Evolutionary conservation across 2,797 vertebrate species (phyloP), one percentile per base, ranked within the genome.

Genomic region (Perodicticus potto): DNA sequence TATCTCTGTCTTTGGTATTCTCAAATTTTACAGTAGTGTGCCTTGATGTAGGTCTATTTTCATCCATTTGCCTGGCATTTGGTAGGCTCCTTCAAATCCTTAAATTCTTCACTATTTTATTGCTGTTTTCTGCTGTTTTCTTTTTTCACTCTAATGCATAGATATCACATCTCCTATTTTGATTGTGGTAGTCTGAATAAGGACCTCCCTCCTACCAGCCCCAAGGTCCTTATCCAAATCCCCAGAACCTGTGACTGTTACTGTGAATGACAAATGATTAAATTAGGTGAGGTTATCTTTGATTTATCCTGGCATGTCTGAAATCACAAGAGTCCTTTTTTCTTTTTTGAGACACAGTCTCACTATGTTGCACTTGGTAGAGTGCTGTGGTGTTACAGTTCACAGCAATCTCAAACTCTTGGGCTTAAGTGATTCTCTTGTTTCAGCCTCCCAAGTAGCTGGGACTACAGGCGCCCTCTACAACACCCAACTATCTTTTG

Each of bases 81-180:
- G 37, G 57, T 40, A 78, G 19, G 49, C 25, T 53, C 61, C 19
- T 70, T 89, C 63, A 49, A 49, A 5, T 49, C 63, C n/a, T 88
- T 83, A 59, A 55, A 61, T 78, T 65, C 14, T 89, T 87, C 67
- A 73, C 45, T 77, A 4, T 77, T 84, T 61, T 53, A 83, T 37
- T 59, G 61, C 16, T 88, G 22, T 49, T 67, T 92, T 25, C 13
- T 29, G 11, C 32, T n/a, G 12, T 72, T 57, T 65, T 90, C 8
- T 22, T 88, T 88, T n/a, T 83, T 43, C 55, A 27, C 78, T 65
- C 5, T 49, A 23, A 22, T n/a, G 59, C n/a, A 43, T 53, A 22
- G n/a, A 27, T 70, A 22, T 61, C 6, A 20, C 10, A 32, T 69
- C 12, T 80, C 29, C 17, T 69, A 55, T 40, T 83, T 12, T 88